These are phyloP conservation scores for Ctenodactylus gundi DNA, from an alignment of 2,113 vertebrate genomes.

Conservation along the genomic window DNA sequence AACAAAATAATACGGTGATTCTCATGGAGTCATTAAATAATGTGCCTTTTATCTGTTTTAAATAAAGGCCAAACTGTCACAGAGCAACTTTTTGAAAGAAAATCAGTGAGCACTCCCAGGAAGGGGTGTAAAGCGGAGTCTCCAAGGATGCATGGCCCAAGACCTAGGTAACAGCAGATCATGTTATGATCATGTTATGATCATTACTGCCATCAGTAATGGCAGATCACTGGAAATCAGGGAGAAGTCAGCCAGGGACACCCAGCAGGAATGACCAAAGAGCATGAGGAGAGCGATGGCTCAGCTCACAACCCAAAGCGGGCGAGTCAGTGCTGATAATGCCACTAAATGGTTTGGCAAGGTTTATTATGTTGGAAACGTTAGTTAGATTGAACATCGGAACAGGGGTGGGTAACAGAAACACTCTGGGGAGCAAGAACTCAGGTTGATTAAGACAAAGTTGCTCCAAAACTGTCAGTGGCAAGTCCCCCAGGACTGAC, in stretches of 20 bases:
- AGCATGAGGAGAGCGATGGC: not conserved
- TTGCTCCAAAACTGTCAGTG: not conserved
- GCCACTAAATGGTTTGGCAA: not conserved
- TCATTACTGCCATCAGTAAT: not conserved
- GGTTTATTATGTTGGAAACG: not conserved
- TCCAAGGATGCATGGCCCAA: no score
- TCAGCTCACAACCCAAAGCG: not conserved
- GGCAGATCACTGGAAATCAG: not conserved
- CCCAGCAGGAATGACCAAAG: not conserved
- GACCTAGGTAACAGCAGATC: no score
- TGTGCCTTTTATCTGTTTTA: not conserved
- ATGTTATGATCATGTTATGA: no score
- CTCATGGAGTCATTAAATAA: constrained; percentile 19
- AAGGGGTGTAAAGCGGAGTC: not conserved
- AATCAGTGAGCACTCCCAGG: not conserved
- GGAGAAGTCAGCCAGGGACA: not conserved
- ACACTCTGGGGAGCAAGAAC: not conserved
- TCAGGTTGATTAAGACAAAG: not conserved
- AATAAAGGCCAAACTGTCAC: not conserved
- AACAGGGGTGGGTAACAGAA: not conserved
- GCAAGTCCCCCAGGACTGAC: not conserved
- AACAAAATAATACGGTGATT: not conserved
- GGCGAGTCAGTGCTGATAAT: not conserved
- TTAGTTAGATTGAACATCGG: not conserved
- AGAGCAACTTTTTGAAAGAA: not conserved